Evolutionary conservation across 2,797 vertebrate genomes (phyloP).

Genomic region (Ctenochaetus hawaiiensis): DNA sequence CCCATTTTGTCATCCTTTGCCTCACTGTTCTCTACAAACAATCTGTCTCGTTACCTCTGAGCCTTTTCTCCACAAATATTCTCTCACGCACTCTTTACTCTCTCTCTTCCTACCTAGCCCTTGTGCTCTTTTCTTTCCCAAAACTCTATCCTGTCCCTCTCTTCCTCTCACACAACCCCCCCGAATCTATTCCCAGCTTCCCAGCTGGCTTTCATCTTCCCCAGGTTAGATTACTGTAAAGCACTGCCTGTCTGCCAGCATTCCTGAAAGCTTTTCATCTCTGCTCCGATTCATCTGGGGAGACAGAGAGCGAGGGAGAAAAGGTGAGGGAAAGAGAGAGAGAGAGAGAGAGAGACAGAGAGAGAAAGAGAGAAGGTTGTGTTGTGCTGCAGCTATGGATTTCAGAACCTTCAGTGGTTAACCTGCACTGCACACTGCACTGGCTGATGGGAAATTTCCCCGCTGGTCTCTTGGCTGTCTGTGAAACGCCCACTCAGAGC

Average conservation of each 20-base stretch:
- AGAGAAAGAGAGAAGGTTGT: constrained; percentile 33
- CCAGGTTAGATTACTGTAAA: constrained; percentile 87
- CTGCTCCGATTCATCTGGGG: constrained; percentile 79
- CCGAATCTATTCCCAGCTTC: constrained; percentile 71
- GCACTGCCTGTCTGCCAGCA: constrained; percentile 83
- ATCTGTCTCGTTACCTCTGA: constrained; percentile 35
- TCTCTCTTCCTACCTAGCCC: constrained; percentile 30
- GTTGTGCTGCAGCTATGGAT: constrained; percentile 64
- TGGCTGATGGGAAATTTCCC: constrained; percentile 81
- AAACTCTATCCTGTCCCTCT: constrained; percentile 61
- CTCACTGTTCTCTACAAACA: constrained; percentile 45
- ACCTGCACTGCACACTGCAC: constrained; percentile 70
- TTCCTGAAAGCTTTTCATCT: constrained; percentile 87
- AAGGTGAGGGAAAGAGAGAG: constrained; percentile 39
- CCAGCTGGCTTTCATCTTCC: constrained; percentile 83
- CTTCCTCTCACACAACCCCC: constrained; percentile 57
- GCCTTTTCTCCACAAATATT: constrained; percentile 24
- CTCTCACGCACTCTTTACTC: constrained; percentile 21
- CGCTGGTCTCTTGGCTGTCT: constrained; percentile 73
- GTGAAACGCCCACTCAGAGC: constrained; percentile 75
- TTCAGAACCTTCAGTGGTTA: constrained; percentile 78
- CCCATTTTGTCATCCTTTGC: constrained; percentile 27
- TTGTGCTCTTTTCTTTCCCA: constrained; percentile 50
- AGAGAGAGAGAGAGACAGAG: constrained; percentile 24
- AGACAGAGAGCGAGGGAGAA: constrained; percentile 51